Percentiles rank a stretch among this genome's conserved stretches.
Evolutionary conservation across 2,888 invertebrate genomes (phyloP).

Genomic region (Amphipyra tragopoginis): DNA sequence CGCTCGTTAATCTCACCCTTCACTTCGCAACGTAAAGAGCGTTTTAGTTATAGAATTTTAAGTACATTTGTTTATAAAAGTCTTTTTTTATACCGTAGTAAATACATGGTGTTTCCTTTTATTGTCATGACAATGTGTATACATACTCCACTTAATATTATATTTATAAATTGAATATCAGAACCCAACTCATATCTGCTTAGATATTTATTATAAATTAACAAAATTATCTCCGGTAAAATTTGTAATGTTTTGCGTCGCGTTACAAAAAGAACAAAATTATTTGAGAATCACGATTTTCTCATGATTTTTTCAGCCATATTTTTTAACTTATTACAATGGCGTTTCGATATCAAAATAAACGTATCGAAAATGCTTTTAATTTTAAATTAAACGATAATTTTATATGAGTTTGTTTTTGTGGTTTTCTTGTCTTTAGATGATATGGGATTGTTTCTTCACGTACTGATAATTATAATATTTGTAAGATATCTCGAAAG

Average conservation of each 20-base stretch:
- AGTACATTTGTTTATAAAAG: slow-evolving; percentile 23
- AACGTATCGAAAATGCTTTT: slow-evolving; percentile 10
- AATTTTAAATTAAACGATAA: slow-evolving; percentile 14
- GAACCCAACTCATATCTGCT: slow-evolving; percentile 85
- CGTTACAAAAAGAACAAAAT: slow-evolving; percentile 9
- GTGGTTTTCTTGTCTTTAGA: slow-evolving; percentile 13
- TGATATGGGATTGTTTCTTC: slow-evolving; percentile 17
- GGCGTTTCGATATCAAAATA: background rate
- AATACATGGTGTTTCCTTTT: slow-evolving; percentile 59
- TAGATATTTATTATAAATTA: slow-evolving; percentile 72
- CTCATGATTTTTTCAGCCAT: slow-evolving; percentile 29
- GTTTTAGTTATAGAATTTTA: slow-evolving; percentile 15
- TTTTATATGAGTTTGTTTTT: slow-evolving; percentile 21
- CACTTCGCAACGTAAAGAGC: background rate
- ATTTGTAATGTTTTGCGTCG: slow-evolving; percentile 15
- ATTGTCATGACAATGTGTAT: slow-evolving; percentile 81
- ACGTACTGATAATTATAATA: slow-evolving; percentile 9
- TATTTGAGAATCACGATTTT: slow-evolving; percentile 6
- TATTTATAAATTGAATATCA: slow-evolving; percentile 73
- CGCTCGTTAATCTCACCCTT: slow-evolving; percentile 1
- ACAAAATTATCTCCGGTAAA: slow-evolving; percentile 12
- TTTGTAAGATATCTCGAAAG: slow-evolving; percentile 23
- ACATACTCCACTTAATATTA: slow-evolving; percentile 75
- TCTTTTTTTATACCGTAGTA: slow-evolving; percentile 45
- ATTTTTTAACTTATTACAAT: slow-evolving; percentile 15